Percentiles rank a stretch among this genome's conserved stretches.
Conservation (phyloP, 2,888 invertebrate genomes). For the Holacanthella duospinosa region DNA sequence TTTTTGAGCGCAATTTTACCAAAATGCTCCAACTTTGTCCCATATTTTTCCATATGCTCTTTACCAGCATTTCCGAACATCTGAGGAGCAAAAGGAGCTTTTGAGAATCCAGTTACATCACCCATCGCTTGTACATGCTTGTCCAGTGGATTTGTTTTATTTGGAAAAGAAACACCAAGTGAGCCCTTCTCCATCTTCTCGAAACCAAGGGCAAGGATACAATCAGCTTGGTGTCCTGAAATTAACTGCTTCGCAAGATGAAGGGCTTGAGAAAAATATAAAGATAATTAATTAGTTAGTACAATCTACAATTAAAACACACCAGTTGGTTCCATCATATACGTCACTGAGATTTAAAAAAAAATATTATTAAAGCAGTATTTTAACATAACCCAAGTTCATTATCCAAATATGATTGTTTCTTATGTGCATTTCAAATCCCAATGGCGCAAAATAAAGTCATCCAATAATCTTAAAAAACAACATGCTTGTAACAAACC, state of each 20-base stretch:
- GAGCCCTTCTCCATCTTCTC: slow-evolving; percentile 97
- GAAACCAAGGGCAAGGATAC: slow-evolving; percentile 87
- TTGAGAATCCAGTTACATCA: slow-evolving; percentile 66
- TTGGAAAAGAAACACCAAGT: slow-evolving; percentile 54
- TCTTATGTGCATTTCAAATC: too few relatives aligned
- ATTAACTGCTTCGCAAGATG: slow-evolving; percentile 82
- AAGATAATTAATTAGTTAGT: neutral
- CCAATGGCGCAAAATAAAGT: too few relatives aligned
- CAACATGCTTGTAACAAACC: slow-evolving; percentile 49
- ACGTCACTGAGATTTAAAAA: too few relatives aligned
- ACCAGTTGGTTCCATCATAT: too few relatives aligned
- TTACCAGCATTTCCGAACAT: slow-evolving; percentile 91
- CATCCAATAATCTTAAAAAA: too few relatives aligned
- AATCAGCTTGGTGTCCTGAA: slow-evolving; percentile 75
- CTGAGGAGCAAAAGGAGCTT: slow-evolving; percentile 82
- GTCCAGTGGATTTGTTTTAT: slow-evolving; percentile 81
- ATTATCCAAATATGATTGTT: too few relatives aligned
- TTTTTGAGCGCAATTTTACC: slow-evolving; percentile 98
- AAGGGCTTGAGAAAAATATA: slow-evolving; percentile 41
- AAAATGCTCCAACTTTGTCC: slow-evolving; percentile 82
- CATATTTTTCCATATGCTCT: slow-evolving; percentile 94
- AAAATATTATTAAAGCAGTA: too few relatives aligned
- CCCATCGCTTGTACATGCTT: slow-evolving; percentile 74
- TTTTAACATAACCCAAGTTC: too few relatives aligned
- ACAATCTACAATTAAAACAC: neutral